A percentile compares a stretch with the other conserved stretches of the same genome.
phyloP scores from a whole-genome alignment of 92 coral and sea anemone species.

The Zoanthus sansibaricus region DNA sequence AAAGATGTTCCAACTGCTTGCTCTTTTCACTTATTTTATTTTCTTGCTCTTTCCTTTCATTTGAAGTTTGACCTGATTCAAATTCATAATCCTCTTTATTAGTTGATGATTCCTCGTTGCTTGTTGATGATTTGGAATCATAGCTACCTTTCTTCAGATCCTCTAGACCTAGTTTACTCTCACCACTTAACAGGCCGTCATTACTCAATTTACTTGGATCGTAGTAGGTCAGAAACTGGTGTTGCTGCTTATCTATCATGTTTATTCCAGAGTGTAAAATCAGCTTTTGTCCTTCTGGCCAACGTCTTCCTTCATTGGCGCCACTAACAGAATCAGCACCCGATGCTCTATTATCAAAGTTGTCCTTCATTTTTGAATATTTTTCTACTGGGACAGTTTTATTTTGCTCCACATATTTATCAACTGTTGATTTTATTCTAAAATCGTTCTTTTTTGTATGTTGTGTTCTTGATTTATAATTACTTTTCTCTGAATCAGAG shows the following conservation, averaged over 20 bases:
- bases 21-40: not conserved
- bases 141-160: not conserved
- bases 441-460: too few species aligned
- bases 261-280: not conserved
- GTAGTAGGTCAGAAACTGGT: not conserved
- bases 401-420: too few species aligned
- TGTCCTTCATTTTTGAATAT: not conserved
- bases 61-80: not conserved
- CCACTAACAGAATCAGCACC: not conserved
- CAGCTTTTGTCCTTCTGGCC: not conserved
- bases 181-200: not conserved
- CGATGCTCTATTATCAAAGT: not conserved
- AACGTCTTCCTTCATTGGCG: not conserved
- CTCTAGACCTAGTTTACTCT: conserved; percentile 10
- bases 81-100: not conserved
- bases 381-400: too few species aligned
- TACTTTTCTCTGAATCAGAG: too few species aligned
- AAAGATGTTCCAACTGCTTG: not conserved
- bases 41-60: not conserved
- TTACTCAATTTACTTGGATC: too few species aligned
- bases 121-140: not conserved
- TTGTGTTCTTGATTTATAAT: too few species aligned
- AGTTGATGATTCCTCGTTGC: too few species aligned
- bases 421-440: too few species aligned
- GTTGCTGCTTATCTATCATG: not conserved